phyloP scores from a whole-genome alignment of 2,113 vertebrate species.

The Deroptyus accipitrinus region DNA sequence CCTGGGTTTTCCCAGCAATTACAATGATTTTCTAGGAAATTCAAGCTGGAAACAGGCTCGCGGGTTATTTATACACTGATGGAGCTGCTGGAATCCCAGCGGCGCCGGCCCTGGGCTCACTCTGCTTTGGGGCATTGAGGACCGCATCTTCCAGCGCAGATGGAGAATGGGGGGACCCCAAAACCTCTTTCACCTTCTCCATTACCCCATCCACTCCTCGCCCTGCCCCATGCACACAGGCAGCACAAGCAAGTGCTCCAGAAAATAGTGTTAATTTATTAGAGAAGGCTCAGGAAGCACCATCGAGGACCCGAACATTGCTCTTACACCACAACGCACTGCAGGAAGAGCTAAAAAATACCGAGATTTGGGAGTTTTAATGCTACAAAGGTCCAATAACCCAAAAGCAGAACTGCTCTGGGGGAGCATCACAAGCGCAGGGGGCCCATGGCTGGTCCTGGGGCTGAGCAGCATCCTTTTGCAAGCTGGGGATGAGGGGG shows the following conservation, averaged over 20 bases:
- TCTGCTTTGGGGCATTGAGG: not conserved
- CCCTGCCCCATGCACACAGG: fast-evolving
- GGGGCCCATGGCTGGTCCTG: not conserved
- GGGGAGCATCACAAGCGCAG: not conserved
- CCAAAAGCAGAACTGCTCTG: not conserved
- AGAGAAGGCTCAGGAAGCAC: not conserved
- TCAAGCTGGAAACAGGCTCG: not conserved
- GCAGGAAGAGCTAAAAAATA: not conserved
- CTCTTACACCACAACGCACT: not conserved
- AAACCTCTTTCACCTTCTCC: not conserved
- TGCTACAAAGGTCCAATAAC: not conserved
- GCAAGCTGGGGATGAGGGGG: not conserved
- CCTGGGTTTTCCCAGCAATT: not conserved
- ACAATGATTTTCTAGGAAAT: conserved; percentile 4
- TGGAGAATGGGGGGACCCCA: fast-evolving
- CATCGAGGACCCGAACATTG: fast-evolving
- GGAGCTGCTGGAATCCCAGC: not conserved
- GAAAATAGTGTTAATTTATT: conserved; percentile 66
- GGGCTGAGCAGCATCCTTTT: not conserved
- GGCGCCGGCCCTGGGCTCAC: not conserved
- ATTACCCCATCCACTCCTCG: fast-evolving
- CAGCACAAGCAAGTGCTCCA: not conserved
- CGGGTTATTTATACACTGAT: not conserved
- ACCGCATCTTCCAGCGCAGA: not conserved
- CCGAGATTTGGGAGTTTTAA: not conserved